These are phyloP conservation scores for Phrynocephalus vlangalii DNA, from an alignment of 2,797 vertebrate genomes.

Conservation along the genomic window DNA sequence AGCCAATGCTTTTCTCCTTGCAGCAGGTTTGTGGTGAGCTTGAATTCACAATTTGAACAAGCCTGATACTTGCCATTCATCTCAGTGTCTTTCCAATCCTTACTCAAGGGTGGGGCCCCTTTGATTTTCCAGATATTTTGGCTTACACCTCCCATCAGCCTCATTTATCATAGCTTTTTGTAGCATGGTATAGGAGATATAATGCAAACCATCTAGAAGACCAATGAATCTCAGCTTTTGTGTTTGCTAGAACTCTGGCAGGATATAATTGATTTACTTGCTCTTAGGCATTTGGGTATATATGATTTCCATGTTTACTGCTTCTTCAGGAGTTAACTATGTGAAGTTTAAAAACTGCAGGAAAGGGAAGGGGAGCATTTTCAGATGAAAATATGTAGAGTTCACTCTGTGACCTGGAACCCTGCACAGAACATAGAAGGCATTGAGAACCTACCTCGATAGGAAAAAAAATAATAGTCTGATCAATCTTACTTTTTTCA, in stretches of 20 bases:
- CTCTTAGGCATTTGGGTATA: no score
- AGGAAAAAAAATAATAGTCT: neutral
- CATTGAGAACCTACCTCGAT: no score
- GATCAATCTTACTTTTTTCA: no score
- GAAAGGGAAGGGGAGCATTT: neutral
- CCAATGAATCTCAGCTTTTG: no score
- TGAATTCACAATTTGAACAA: neutral
- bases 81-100: neutral
- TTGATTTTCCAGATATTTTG: no score
- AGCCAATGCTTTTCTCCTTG: slow-evolving; percentile 35
- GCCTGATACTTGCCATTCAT: neutral
- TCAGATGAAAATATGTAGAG: neutral
- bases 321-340: neutral
- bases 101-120: no score
- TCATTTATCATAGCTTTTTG: no score
- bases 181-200: no score
- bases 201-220: no score
- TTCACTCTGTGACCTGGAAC: neutral
- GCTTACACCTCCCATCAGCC: no score
- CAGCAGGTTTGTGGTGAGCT: neutral
- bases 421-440: neutral
- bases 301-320: no score
- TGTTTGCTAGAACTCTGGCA: neutral
- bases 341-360: neutral
- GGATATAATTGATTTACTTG: no score